Evolutionary conservation across 1,140 invertebrate genomes (phyloP).

Genomic region (Leptonema lineaticorne): DNA sequence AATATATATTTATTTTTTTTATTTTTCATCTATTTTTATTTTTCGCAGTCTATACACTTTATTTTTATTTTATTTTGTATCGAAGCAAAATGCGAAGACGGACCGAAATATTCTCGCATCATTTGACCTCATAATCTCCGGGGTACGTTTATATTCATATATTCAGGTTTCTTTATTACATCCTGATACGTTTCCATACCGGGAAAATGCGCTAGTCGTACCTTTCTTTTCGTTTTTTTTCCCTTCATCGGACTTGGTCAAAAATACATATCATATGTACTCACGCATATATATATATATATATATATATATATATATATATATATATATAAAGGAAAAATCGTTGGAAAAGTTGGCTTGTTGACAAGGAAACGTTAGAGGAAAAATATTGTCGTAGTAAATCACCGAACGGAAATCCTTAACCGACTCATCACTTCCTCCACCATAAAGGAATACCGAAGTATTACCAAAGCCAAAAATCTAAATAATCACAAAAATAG

Average conservation of each 20-base stretch:
- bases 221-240: constrained; percentile 21
- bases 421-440: constrained; percentile 41
- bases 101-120: constrained; percentile 28
- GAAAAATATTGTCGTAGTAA: constrained; percentile 42
- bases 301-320: too few relatives aligned
- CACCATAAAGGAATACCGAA: constrained; percentile 24
- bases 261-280: too few relatives aligned
- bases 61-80: too few relatives aligned
- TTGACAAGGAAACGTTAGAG: constrained; percentile 41
- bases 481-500: constrained; percentile 18
- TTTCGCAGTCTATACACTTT: too few relatives aligned
- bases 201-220: not conserved
- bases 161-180: constrained; percentile 39
- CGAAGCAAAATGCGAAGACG: constrained; percentile 1
- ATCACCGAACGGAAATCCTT: constrained; percentile 40
- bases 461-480: constrained; percentile 20
- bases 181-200: constrained; percentile 30
- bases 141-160: constrained; percentile 38
- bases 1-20: too few relatives aligned
- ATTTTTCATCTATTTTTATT: too few relatives aligned
- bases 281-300: too few relatives aligned
- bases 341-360: constrained; percentile 30
- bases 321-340: too few relatives aligned
- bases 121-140: constrained; percentile 38
- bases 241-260: not conserved